Evolutionary conservation across 2,113 vertebrate genomes (phyloP).

Genomic region (Zapus hudsonius): DNA sequence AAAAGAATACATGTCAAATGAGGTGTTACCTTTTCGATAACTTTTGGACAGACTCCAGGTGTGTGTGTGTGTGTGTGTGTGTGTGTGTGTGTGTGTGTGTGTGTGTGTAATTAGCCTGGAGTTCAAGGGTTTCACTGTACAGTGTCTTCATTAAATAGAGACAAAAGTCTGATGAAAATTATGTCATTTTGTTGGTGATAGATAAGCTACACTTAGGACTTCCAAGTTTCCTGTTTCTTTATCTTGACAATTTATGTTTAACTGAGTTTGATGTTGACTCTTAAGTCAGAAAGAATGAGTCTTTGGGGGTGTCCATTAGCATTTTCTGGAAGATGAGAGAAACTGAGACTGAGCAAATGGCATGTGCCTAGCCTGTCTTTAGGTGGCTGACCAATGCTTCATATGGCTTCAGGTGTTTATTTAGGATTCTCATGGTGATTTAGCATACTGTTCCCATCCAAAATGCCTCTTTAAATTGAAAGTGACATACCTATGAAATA

Average conservation of each 20-base stretch:
- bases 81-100: background rate
- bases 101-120: background rate
- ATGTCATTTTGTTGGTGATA: background rate
- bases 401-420: background rate
- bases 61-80: background rate
- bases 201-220: conserved; percentile 10
- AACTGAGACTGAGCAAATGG: background rate
- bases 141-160: conserved; percentile 13
- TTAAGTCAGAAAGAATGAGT: conserved; percentile 19
- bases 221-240: background rate
- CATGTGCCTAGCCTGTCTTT: background rate
- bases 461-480: conserved; percentile 37
- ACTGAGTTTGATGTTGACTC: conserved; percentile 24
- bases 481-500: background rate
- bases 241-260: conserved; percentile 42
- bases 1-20: background rate
- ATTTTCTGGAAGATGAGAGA: background rate
- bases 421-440: conserved; percentile 27
- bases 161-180: conserved; percentile 10
- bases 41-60: background rate
- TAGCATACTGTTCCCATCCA: background rate
- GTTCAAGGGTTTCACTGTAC: background rate
- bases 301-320: background rate
- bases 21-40: background rate
- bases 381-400: background rate